These are phyloP conservation scores for Ericerus pela DNA, from an alignment of 1,140 invertebrate species.

Conservation along the genomic window DNA sequence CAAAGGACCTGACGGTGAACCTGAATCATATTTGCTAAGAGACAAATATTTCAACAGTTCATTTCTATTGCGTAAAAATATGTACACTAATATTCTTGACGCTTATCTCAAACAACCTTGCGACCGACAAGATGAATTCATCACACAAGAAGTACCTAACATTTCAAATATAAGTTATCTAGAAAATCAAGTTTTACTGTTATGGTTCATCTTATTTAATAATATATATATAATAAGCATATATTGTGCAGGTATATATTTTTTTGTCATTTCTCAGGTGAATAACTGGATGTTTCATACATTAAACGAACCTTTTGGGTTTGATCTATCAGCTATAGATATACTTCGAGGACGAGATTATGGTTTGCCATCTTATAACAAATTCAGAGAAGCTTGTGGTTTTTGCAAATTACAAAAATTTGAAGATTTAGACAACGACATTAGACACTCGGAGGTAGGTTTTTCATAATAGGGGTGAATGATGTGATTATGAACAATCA, in stretches of 20 bases:
- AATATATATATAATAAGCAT: too few species aligned
- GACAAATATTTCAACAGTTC: neutral
- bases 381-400: constrained; percentile 60
- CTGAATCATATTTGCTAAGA: neutral
- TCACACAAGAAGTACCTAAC: neutral
- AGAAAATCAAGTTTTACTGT: too few species aligned
- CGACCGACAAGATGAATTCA: neutral
- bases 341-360: constrained; percentile 77
- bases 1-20: neutral
- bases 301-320: neutral
- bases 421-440: constrained; percentile 33
- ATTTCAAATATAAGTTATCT: too few species aligned
- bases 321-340: constrained; percentile 34
- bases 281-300: too few species aligned
- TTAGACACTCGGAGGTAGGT: constrained; percentile 12
- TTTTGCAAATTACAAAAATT: constrained; percentile 40
- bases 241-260: too few species aligned
- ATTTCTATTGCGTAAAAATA: neutral
- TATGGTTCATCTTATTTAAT: too few species aligned
- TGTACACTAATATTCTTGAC: neutral
- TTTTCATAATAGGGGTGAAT: constrained; percentile 17
- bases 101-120: neutral
- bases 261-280: too few species aligned
- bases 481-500: constrained; percentile 21
- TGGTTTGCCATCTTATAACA: constrained; percentile 67